A percentile compares a stretch with the other conserved stretches of the same genome.
Evolutionary conservation across 2,888 invertebrate species (phyloP).

Genomic region (Dendrolimus pini): DNA sequence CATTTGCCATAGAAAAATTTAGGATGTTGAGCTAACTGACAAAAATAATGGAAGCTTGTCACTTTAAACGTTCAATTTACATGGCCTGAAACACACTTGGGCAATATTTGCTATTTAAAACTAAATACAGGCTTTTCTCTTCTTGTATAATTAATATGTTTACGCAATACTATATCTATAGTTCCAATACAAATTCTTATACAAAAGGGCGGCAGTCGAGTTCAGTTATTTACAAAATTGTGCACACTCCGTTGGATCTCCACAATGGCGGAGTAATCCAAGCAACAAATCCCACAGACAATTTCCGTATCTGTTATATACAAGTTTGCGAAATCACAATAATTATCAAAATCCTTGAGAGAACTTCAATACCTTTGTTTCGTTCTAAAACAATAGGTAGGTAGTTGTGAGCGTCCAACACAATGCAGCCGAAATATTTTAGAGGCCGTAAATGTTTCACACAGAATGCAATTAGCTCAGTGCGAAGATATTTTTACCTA

Average conservation of each 20-base stretch:
- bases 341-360: conserved; percentile 41
- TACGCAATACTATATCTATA: too few relatives aligned
- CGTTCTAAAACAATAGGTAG: conserved; percentile 33
- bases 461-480: conserved; percentile 11
- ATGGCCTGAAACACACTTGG: too few relatives aligned
- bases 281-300: conserved; percentile 6
- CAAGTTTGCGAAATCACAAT: conserved; percentile 37
- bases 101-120: too few relatives aligned
- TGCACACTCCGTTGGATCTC: neutral
- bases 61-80: too few relatives aligned
- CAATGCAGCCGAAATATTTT: conserved; percentile 31
- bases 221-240: neutral
- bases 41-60: too few relatives aligned
- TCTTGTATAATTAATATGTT: too few relatives aligned
- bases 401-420: conserved; percentile 20
- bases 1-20: too few relatives aligned
- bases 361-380: conserved; percentile 40
- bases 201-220: too few relatives aligned
- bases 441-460: conserved; percentile 34
- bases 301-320: conserved; percentile 35
- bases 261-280: neutral
- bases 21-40: too few relatives aligned
- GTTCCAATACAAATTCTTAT: too few relatives aligned
- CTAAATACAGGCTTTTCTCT: too few relatives aligned
- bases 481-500: too few relatives aligned